Evolutionary conservation across 2,113 vertebrate species (phyloP).

Genomic region (Neotragus moschatus): DNA sequence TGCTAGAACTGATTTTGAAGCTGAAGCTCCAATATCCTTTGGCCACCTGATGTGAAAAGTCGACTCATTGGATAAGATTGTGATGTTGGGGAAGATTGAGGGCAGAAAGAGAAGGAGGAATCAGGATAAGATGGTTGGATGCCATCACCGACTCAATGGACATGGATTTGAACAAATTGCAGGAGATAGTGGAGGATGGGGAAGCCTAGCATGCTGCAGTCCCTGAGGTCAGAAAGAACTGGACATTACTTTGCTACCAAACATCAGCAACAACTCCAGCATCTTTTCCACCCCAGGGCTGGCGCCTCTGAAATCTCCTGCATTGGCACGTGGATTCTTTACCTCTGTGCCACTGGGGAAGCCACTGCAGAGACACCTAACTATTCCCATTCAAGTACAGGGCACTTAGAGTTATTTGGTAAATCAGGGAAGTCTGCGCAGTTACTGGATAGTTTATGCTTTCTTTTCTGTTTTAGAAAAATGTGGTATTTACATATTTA

Average conservation of each 20-base stretch:
- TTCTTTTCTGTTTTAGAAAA: not conserved
- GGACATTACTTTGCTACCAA: not conserved
- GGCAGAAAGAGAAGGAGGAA: not conserved
- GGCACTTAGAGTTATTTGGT: not conserved
- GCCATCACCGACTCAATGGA: not conserved
- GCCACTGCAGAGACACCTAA: accelerated
- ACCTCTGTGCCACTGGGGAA: not conserved
- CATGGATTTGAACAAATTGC: not conserved
- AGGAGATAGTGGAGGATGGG: not conserved
- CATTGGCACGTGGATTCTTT: accelerated
- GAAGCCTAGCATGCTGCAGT: not conserved
- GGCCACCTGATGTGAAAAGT: not conserved
- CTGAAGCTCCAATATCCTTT: not conserved
- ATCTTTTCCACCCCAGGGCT: not conserved
- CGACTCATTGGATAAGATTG: not conserved
- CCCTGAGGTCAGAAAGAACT: not conserved
- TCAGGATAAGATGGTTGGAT: not conserved
- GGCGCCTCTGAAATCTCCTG: not conserved
- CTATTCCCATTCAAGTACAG: not conserved
- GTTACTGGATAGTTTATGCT: not conserved
- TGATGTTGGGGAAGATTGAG: not conserved
- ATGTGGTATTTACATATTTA: not conserved
- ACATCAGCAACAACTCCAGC: not conserved
- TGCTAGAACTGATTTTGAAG: not conserved
- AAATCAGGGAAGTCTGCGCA: not conserved